Percentiles rank a stretch among this genome's conserved stretches.
Conservation (phyloP, 2,797 vertebrate species). For the Remorina albescens region DNA sequence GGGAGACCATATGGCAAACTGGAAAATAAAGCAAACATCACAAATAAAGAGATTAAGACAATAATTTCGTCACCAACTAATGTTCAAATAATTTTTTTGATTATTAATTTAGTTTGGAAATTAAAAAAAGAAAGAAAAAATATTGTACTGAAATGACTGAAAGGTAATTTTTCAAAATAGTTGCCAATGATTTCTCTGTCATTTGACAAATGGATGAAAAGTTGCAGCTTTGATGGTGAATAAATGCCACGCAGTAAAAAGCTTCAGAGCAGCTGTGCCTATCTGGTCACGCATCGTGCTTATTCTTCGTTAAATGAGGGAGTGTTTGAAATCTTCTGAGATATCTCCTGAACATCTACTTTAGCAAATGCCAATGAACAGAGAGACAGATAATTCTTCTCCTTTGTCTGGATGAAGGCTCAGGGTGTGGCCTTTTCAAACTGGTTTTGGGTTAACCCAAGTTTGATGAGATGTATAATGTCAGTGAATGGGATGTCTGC, state of each 20-base stretch:
- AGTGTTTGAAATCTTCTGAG: slow-evolving; percentile 42
- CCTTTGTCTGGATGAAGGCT: slow-evolving; percentile 56
- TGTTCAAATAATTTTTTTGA: not conserved
- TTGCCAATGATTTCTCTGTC: not conserved
- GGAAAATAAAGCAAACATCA: not conserved
- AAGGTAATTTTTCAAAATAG: not conserved
- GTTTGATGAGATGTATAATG: slow-evolving; percentile 24
- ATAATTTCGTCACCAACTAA: not conserved
- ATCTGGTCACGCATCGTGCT: slow-evolving; percentile 2
- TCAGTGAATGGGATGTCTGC: slow-evolving; percentile 11
- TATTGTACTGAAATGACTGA: not conserved
- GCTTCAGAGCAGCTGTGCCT: slow-evolving; percentile 5
- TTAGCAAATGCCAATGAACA: slow-evolving; percentile 19
- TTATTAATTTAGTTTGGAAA: not conserved
- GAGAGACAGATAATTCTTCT: slow-evolving; percentile 17
- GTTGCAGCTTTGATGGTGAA: not conserved
- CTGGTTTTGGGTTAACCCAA: slow-evolving; percentile 67
- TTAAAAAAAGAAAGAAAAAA: not conserved
- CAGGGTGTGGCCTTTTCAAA: slow-evolving; percentile 71
- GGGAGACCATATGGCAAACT: not conserved
- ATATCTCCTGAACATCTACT: slow-evolving; percentile 8
- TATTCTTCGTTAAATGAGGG: slow-evolving; percentile 24
- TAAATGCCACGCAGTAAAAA: not conserved
- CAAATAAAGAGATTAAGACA: not conserved
- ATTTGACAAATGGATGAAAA: accelerated